phyloP scores from a whole-genome alignment of 2,888 invertebrate species.

The Parascotia fuliginaria region DNA sequence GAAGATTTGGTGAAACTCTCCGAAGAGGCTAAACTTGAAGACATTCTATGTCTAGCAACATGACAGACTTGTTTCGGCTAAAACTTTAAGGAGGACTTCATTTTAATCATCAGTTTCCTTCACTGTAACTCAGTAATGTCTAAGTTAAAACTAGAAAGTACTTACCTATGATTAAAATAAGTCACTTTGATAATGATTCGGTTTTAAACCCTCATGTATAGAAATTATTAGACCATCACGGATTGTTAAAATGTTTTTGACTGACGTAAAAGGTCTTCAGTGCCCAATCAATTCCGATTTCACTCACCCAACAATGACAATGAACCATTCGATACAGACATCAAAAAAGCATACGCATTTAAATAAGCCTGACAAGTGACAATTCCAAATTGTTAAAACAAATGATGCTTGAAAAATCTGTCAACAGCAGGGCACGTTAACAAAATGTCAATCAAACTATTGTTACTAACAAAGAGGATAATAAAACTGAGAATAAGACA shows the following conservation, averaged over 20 bases:
- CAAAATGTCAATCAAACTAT: conserved; percentile 35
- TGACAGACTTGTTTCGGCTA: too few species aligned
- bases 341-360: conserved; percentile 3
- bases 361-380: not conserved
- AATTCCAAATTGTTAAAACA: not conserved
- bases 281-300: not conserved
- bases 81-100: too few species aligned
- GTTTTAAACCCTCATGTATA: too few species aligned
- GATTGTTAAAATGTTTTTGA: not conserved
- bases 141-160: too few species aligned
- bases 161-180: too few species aligned
- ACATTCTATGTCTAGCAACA: too few species aligned
- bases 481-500: conserved; percentile 46
- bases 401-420: conserved; percentile 5
- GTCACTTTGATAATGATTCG: too few species aligned
- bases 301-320: not conserved
- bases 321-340: not conserved
- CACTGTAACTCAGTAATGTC: too few species aligned
- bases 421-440: conserved; percentile 19
- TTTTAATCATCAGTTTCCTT: too few species aligned
- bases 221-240: too few species aligned
- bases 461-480: conserved; percentile 27
- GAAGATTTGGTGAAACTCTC: too few species aligned
- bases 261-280: not conserved
- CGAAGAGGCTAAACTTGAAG: too few species aligned